Evolutionary conservation across 2,113 vertebrate genomes (phyloP).

Genomic region (Erythrolamprus reginae): DNA sequence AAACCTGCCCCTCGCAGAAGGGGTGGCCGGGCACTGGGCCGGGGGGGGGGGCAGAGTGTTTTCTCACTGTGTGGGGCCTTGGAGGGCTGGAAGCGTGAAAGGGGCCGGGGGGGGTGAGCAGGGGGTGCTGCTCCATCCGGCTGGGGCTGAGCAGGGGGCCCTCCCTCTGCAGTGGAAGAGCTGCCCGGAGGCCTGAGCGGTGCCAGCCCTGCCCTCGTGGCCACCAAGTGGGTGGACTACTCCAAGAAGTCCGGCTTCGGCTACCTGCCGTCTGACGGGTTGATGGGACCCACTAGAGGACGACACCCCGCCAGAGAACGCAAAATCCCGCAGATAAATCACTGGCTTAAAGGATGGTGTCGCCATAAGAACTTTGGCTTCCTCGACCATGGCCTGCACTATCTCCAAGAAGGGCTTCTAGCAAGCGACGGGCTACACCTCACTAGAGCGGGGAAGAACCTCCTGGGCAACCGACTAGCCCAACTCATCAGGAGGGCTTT

Average conservation of each 20-base stretch:
- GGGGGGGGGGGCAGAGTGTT: too few relatives aligned
- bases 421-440: too few relatives aligned
- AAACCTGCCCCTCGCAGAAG: background rate
- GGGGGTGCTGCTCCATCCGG: background rate
- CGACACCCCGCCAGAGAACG: too few relatives aligned
- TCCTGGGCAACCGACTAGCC: too few relatives aligned
- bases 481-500: too few relatives aligned
- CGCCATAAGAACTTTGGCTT: too few relatives aligned
- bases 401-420: too few relatives aligned
- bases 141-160: background rate
- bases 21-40: background rate
- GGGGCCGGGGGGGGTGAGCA: background rate
- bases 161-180: conserved; percentile 58
- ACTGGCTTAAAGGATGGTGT: too few relatives aligned
- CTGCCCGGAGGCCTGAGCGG: conserved; percentile 59
- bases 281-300: conserved; percentile 83
- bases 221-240: conserved; percentile 83
- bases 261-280: conserved; percentile 80
- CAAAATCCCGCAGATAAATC: too few relatives aligned
- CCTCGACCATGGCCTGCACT: too few relatives aligned
- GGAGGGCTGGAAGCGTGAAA: background rate
- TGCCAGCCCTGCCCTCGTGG: conserved; percentile 72
- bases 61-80: too few relatives aligned
- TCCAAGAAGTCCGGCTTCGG: conserved; percentile 86
- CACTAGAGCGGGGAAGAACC: too few relatives aligned